A percentile compares a stretch with the other conserved stretches of the same genome.
These are phyloP conservation scores for Ormyrus rosae DNA, from an alignment of 2,888 invertebrate species.

Conservation along the genomic window DNA sequence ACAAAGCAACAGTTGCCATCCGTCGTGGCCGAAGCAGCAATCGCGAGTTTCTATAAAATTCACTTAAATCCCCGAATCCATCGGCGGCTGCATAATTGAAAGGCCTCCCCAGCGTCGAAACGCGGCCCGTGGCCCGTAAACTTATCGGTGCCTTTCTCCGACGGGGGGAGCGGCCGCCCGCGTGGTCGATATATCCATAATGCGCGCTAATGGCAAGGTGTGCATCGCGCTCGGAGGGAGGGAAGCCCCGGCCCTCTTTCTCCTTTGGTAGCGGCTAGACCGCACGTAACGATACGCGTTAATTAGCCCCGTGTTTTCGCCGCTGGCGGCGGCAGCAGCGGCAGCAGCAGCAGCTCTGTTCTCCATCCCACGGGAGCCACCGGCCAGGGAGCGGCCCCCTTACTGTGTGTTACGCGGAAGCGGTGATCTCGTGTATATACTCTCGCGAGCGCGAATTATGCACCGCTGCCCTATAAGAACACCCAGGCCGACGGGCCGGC, in stretches of 20 bases:
- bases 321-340: neutral
- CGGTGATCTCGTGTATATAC: too few species aligned
- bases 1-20: slow-evolving; percentile 44
- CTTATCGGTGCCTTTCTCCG: neutral
- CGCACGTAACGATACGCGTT: slow-evolving; percentile 54
- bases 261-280: neutral
- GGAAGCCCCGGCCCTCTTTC: too few species aligned
- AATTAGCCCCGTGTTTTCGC: slow-evolving; percentile 55
- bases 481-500: too few species aligned
- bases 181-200: slow-evolving; percentile 23
- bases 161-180: neutral
- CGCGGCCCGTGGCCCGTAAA: slow-evolving; percentile 29
- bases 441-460: slow-evolving; percentile 25
- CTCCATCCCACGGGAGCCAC: slow-evolving; percentile 5
- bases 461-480: neutral
- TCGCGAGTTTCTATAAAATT: slow-evolving; percentile 31
- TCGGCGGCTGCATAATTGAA: slow-evolving; percentile 12
- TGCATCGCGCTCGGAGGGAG: too few species aligned
- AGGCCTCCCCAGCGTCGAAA: neutral
- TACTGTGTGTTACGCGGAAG: too few species aligned
- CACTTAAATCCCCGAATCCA: slow-evolving; percentile 26
- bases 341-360: neutral
- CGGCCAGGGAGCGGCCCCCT: neutral
- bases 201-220: slow-evolving; percentile 30
- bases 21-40: neutral